A percentile compares a stretch with the other conserved stretches of the same genome.
Conservation (phyloP, 2,888 invertebrate genomes). For the Smittia aterrima region DNA sequence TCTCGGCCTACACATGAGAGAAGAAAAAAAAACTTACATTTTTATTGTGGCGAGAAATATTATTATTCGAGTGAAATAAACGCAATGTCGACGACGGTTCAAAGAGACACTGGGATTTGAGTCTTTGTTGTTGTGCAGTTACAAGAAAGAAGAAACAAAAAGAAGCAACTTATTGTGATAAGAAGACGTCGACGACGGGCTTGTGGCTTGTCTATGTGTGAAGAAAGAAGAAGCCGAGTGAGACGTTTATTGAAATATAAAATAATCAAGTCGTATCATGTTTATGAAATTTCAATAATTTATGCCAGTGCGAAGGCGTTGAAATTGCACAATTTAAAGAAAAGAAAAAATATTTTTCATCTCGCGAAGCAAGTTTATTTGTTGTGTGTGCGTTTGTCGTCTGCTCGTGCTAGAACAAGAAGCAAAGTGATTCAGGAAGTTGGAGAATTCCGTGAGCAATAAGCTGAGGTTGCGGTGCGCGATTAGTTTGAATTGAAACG, state of each 20-base stretch:
- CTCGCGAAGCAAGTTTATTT: not conserved
- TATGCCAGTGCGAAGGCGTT: conserved; percentile 12
- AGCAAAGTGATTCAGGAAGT: not conserved
- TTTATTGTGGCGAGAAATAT: conserved; percentile 12
- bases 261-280: conserved; percentile 2
- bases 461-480: no score
- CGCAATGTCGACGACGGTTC: not conserved
- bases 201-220: not conserved
- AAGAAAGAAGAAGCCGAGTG: not conserved
- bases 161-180: not conserved
- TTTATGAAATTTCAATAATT: conserved; percentile 12
- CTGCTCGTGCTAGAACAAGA: not conserved
- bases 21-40: not conserved
- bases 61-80: not conserved
- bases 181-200: not conserved
- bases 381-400: not conserved
- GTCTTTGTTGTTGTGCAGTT: not conserved
- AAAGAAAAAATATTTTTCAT: not conserved
- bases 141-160: not conserved
- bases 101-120: not conserved
- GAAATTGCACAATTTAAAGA: conserved; percentile 9
- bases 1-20: conserved; percentile 14
- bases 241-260: not conserved
- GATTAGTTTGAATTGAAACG: no score
- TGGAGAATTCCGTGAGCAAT: not conserved